A percentile compares a stretch with the other conserved stretches of the same genome.
These are phyloP conservation scores for Ctenopoma multispine DNA, from an alignment of 2,797 vertebrate genomes.

Conservation along the genomic window DNA sequence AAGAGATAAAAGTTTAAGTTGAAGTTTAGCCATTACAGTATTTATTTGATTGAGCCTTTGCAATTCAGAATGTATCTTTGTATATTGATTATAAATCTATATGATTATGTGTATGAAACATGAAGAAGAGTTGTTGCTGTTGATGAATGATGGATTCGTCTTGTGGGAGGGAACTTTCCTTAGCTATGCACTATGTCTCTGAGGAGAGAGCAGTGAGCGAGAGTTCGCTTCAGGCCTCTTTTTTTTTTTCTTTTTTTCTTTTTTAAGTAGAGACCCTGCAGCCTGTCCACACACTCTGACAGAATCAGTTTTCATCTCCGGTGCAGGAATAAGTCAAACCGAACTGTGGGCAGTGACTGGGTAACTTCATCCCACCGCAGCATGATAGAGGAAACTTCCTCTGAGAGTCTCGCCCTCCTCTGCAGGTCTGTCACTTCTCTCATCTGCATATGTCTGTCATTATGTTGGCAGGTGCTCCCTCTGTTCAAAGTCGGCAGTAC, in stretches of 20 bases:
- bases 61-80: constrained; percentile 99
- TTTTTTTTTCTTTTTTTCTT: neutral
- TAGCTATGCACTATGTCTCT: constrained; percentile 80
- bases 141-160: constrained; percentile 36
- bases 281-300: constrained; percentile 18
- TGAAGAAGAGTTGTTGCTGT: constrained; percentile 46
- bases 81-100: constrained; percentile 90
- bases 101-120: constrained; percentile 92
- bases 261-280: neutral
- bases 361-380: constrained; percentile 24
- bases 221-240: constrained; percentile 3
- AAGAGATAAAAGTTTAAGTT: constrained; percentile 77
- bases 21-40: constrained; percentile 95
- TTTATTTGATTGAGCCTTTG: constrained; percentile 98
- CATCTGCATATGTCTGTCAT: constrained; percentile 12
- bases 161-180: constrained; percentile 49
- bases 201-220: neutral
- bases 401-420: constrained; percentile 6
- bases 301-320: constrained; percentile 15
- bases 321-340: neutral
- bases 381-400: constrained; percentile 4
- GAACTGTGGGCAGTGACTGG: neutral
- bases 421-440: constrained; percentile 23
- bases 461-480: constrained; percentile 37
- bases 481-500: constrained; percentile 42